Conservation (phyloP, 2,113 vertebrate species). For the Telmatochromis brichardi region DNA sequence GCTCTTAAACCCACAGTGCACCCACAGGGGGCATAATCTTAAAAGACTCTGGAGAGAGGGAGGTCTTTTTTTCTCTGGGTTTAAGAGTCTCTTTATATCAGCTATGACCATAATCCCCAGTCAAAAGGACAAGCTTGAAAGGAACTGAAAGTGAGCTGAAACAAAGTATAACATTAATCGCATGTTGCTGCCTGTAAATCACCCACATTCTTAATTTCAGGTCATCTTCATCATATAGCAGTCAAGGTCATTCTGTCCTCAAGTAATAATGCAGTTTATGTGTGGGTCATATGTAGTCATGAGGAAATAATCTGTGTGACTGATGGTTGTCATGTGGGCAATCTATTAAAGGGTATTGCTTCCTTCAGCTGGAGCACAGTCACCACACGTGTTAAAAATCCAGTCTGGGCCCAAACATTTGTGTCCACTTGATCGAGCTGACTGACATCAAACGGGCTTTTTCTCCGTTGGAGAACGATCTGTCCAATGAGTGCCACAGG, state of each 20-base stretch:
- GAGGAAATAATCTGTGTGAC: neutral
- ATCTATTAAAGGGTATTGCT: neutral
- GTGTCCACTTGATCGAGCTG: neutral
- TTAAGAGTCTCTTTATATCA: conserved; percentile 29
- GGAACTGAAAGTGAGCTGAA: neutral
- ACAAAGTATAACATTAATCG: neutral
- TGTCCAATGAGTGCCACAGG: neutral
- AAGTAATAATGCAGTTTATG: neutral
- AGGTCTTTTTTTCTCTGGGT: neutral
- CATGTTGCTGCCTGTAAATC: neutral
- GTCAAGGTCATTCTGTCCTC: neutral
- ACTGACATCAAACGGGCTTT: neutral
- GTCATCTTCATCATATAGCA: neutral
- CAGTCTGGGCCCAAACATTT: neutral
- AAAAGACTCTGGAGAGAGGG: conserved; percentile 15
- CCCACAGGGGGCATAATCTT: conserved; percentile 44
- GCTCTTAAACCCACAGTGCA: conserved; percentile 25
- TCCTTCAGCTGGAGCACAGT: neutral
- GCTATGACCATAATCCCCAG: conserved; percentile 8
- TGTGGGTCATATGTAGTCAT: neutral
- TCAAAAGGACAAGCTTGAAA: neutral
- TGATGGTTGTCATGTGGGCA: neutral
- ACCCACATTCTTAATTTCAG: neutral
- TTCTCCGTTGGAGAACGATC: neutral
- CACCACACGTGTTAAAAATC: neutral